Base-by-base conservation (phyloP, 2,113 vertebrate species). In the Clinocottus analis region DNA sequence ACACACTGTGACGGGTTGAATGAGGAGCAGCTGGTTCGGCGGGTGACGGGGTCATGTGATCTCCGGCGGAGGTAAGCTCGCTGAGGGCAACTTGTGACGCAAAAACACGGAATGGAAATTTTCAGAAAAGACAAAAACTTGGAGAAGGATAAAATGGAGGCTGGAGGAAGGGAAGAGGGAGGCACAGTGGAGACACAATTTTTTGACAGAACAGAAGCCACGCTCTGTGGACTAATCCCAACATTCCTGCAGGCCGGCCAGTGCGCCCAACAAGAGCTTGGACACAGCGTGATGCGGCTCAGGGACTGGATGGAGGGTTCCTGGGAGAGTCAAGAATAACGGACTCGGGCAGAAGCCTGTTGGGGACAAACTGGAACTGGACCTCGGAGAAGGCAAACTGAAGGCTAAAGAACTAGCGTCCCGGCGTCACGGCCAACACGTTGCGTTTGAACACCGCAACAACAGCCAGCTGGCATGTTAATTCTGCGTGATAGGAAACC, bases 11-110 rank as follows among this genome's bases (percentile, higher is more conserved):
- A 51, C 53, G 4, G 66, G 39, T n/a, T 66, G 0, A 76, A 86
- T 65, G 25, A 83, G 61, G 47, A 76, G 63, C 68, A 68, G 78
- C 81, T 84, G 73, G 41, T 35, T 7, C 11, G 17, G 64, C 64
- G 17, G 70, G 49, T 51, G 1, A 55, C n/a, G 13, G 37, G 63
- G 63, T 82, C 81, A 58, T 45, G 58, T 33, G n/a, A 41, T 33
- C 63, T 72, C 63, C 6, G n/a, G 41, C 60, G 65, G 76, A 66
- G n/a, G 68, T 74, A n/a, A 62, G 39, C 27, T 29, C 23, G 23
- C n/a, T 0, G 62, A 68, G 78, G 66, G 66, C 25, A 31, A 41
- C 59, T 7, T 3, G 21, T 27, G 58, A 51, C 1, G 25, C 19
- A 67, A 66, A 60, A 63, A 60, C 45, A 17, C 11, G 65, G 29